Base-by-base conservation (phyloP, 2,113 vertebrate genomes). In the Spea multiplicata region DNA sequence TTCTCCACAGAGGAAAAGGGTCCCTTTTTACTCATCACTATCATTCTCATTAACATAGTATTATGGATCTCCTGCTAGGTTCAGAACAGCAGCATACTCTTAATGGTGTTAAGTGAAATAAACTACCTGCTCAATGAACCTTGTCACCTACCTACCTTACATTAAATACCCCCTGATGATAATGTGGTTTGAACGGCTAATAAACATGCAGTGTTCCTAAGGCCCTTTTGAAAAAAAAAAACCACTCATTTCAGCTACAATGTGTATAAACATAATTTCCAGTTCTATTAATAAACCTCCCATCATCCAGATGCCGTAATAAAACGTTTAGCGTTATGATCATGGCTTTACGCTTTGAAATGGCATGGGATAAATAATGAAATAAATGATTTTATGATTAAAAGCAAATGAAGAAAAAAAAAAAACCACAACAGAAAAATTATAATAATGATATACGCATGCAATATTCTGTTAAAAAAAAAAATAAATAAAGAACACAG, bases 81-180 rank as follows among this genome's bases (percentile, higher is more conserved):
- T 73, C 68, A 68, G 72, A 80, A 61, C 52, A 80, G 65, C 71
- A 44, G 78, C 64, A 61, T 50, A 80, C 71, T 61, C 71, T 74
- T 74, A 66, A 80, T 80, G 71, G 71, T 61, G 78, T 74, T 80
- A 80, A 74, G 78, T 80, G 78, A 50, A 61, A 80, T 80, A 74
- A 80, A 80, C 71, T 73, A 80, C 78, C 78, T 80, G 78, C 65
- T 74, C 71, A 80, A 80, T 74, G 78, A 80, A 80, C 52, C 78
- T 73, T 68, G 71, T 80, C 45, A 80, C 66, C 71, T 68, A 74
- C 78, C 71, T 71, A 80, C 78, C 78, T 80, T 74, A 62, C 71
- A 80, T 80, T 74, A 80, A 68, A 80, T 67, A 68, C 71, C 71
- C 44, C 71, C 64, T 71, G 55, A 45, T 74, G 78, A 12, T 80